A percentile compares a stretch with the other conserved stretches of the same genome.
Conservation (phyloP, 2,888 invertebrate species). For the Sphaeridia pumilis region DNA sequence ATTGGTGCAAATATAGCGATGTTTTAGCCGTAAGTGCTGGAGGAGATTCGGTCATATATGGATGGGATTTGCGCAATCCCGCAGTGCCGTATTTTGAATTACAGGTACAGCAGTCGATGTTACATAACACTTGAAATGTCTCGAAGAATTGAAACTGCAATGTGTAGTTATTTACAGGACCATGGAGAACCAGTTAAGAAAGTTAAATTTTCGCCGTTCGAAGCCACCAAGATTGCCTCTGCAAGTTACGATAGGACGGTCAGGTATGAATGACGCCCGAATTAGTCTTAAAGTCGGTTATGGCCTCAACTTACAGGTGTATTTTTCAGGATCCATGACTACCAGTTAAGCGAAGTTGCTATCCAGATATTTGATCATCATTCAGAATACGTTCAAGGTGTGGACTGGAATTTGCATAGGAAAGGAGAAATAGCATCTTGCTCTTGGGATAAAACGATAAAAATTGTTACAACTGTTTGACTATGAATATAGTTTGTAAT, state of each 20-base stretch:
- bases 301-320: neutral
- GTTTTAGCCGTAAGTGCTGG: constrained; percentile 64
- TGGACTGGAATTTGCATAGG: constrained; percentile 64
- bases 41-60: constrained; percentile 63
- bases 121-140: no score
- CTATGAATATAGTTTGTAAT: no score
- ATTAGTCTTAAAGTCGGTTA: no score
- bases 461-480: constrained; percentile 60
- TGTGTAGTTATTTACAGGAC: no score
- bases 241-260: constrained; percentile 76
- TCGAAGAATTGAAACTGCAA: no score
- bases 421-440: constrained; percentile 68
- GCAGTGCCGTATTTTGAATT: constrained; percentile 59
- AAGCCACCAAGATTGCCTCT: constrained; percentile 57
- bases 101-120: constrained; percentile 40
- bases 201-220: constrained; percentile 67
- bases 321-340: constrained; percentile 71
- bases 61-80: constrained; percentile 68
- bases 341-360: constrained; percentile 53
- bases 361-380: constrained; percentile 64
- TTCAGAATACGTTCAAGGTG: constrained; percentile 73
- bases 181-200: constrained; percentile 69
- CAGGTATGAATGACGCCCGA: constrained; percentile 44
- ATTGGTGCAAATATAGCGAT: constrained; percentile 70
- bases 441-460: constrained; percentile 70